Percentiles rank a stretch among this genome's conserved stretches.
Evolutionary conservation across 2,113 vertebrate genomes (phyloP).

Genomic region (Phalacrocorax brasilianus): DNA sequence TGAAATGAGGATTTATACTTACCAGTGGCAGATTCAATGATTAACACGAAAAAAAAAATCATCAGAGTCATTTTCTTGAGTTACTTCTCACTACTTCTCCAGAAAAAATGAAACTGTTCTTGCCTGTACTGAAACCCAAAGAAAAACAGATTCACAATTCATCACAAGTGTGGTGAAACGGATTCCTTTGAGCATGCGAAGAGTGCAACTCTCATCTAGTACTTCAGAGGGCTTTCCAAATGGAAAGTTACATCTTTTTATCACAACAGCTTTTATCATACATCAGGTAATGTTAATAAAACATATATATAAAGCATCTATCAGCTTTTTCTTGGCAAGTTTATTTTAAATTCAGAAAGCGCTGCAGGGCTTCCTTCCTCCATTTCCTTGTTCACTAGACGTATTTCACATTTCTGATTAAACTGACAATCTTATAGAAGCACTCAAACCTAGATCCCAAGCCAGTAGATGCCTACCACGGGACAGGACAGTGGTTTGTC

Average conservation of each 20-base stretch:
- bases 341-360: not conserved
- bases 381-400: not conserved
- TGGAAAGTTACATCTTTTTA: not conserved
- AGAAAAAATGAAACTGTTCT: not conserved
- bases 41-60: not conserved
- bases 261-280: not conserved
- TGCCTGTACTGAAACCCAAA: not conserved
- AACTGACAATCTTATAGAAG: not conserved
- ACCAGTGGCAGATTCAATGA: slow-evolving; percentile 22
- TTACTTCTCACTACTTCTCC: not conserved
- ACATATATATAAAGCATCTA: no score
- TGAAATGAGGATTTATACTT: not conserved
- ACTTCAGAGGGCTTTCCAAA: not conserved
- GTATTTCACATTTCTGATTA: not conserved
- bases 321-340: not conserved
- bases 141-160: not conserved
- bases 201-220: not conserved
- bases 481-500: not conserved
- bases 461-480: not conserved
- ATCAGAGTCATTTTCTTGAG: slow-evolving; percentile 33
- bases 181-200: not conserved
- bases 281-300: not conserved
- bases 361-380: not conserved
- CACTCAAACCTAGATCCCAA: not conserved
- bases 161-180: not conserved